A percentile compares a stretch with the other conserved stretches of the same genome.
Conservation (phyloP, 1,140 invertebrate species). For the Orius insidiosus region DNA sequence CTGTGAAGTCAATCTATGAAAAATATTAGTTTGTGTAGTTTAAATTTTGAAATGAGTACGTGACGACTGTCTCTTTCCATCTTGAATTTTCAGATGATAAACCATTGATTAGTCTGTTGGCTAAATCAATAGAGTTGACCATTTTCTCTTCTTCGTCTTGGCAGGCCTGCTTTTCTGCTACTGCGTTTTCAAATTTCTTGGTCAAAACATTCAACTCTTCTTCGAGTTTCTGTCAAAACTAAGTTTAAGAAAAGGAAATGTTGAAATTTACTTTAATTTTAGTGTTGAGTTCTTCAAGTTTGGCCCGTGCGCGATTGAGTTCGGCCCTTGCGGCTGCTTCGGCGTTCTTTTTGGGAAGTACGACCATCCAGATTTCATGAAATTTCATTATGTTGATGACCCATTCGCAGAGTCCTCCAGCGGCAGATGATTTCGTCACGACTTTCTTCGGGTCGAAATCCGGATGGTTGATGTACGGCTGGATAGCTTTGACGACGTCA, state of each 20-base stretch:
- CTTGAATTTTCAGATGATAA: conserved; percentile 80
- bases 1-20: conserved; percentile 11
- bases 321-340: conserved; percentile 71
- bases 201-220: conserved; percentile 53
- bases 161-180: conserved; percentile 71
- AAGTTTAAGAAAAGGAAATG: too few species aligned
- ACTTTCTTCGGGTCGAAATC: conserved; percentile 80
- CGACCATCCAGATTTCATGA: conserved; percentile 82
- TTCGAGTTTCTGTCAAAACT: conserved; percentile 48
- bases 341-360: conserved; percentile 70
- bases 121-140: conserved; percentile 68
- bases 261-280: conserved; percentile 32
- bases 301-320: conserved; percentile 58
- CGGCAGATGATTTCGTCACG: conserved; percentile 68
- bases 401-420: conserved; percentile 81
- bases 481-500: conserved; percentile 55
- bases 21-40: neutral
- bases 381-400: conserved; percentile 84
- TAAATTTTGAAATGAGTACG: conserved; percentile 22
- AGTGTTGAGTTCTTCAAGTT: conserved; percentile 44
- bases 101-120: conserved; percentile 81
- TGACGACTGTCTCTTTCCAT: conserved; percentile 55
- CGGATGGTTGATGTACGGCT: conserved; percentile 34
- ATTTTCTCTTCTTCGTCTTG: conserved; percentile 72
- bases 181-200: conserved; percentile 66